phyloP scores from a whole-genome alignment of 2,888 invertebrate species.

The Oeneis ivallda region DNA sequence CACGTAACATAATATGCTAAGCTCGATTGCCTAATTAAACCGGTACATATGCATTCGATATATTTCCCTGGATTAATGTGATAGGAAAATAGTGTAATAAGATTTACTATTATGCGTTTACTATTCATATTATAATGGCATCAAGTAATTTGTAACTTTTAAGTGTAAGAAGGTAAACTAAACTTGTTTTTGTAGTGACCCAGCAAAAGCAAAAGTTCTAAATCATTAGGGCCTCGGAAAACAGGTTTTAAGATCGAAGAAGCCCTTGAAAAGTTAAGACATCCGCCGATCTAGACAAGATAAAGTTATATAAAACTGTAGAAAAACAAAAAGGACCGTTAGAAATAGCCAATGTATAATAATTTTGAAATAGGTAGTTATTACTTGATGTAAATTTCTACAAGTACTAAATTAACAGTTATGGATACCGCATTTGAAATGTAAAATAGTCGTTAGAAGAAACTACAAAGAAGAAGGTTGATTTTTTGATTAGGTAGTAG shows the following conservation, averaged over 20 bases:
- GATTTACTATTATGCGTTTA: slow-evolving; percentile 9
- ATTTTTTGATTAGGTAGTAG: no score
- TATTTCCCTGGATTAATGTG: slow-evolving; percentile 2
- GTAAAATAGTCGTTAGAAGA: no score
- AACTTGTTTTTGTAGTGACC: slow-evolving; percentile 20
- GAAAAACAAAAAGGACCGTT: no score
- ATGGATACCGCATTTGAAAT: no score
- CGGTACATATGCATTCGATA: slow-evolving; percentile 12
- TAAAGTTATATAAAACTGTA: neutral
- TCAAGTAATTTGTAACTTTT: neutral
- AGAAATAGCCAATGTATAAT: neutral
- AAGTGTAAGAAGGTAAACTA: neutral
- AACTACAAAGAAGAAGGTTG: no score
- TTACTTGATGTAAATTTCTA: neutral
- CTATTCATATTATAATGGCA: slow-evolving; percentile 12
- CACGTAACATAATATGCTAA: slow-evolving; percentile 12
- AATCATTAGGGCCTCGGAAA: slow-evolving; percentile 18
- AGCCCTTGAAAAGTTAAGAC: slow-evolving; percentile 20
- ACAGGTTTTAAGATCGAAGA: slow-evolving; percentile 20
- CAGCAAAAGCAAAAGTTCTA: slow-evolving; percentile 18
- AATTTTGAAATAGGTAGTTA: neutral
- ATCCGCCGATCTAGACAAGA: slow-evolving; percentile 2
- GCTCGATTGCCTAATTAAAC: slow-evolving; percentile 8
- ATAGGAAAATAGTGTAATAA: slow-evolving; percentile 11
- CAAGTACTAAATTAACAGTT: no score